A percentile compares a stretch with the other conserved stretches of the same genome.
Conservation (phyloP, 2,113 vertebrate genomes). For the Peromyscus californicus region DNA sequence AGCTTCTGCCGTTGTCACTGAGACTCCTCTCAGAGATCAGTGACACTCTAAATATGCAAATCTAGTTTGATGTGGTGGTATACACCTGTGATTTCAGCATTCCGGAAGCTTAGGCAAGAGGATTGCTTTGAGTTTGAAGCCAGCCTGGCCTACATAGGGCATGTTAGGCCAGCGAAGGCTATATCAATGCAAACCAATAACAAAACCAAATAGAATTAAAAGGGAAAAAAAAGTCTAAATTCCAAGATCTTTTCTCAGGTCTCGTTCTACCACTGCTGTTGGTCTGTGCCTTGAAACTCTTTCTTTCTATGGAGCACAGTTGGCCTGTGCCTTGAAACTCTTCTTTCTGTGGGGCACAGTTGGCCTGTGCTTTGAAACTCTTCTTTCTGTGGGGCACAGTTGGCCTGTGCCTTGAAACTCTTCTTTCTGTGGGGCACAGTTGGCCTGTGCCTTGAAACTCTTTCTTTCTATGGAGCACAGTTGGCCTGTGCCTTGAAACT, state of each 20-base stretch:
- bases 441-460: too few relatives aligned
- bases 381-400: too few relatives aligned
- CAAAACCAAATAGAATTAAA: background rate
- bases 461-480: too few relatives aligned
- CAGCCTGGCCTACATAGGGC: background rate
- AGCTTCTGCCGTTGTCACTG: background rate
- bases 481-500: background rate
- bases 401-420: too few relatives aligned
- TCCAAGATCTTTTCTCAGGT: background rate
- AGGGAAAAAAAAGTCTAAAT: background rate
- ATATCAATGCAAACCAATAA: background rate
- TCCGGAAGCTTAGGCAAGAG: background rate
- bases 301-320: too few relatives aligned
- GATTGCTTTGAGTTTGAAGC: background rate
- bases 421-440: too few relatives aligned
- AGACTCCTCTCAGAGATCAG: background rate
- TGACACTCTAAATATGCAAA: background rate
- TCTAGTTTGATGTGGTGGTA: background rate
- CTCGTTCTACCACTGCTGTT: background rate
- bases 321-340: too few relatives aligned
- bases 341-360: too few relatives aligned
- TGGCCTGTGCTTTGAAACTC: too few relatives aligned
- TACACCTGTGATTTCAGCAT: background rate
- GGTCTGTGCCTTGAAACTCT: too few relatives aligned
- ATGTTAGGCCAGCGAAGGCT: background rate